Base-by-base conservation (phyloP, 2,888 invertebrate genomes). In the Chymomyza amoena region DNA sequence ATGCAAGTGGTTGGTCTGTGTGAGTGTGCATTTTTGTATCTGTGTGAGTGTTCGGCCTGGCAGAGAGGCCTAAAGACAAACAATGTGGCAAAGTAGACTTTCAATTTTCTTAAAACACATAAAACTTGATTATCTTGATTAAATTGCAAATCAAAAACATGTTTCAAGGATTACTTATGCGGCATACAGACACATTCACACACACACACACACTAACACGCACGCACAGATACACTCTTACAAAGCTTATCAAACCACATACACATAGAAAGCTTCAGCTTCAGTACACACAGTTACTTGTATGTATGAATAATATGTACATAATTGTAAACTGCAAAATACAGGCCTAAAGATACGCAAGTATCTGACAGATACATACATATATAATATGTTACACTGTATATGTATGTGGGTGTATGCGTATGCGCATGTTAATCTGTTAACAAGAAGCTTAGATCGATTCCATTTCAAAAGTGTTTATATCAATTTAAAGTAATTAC, bases 81-180 rank as follows among this genome's bases (percentile, higher is more conserved):
- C 87, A 88, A 77, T 76, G 73, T 73, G 81, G 88, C 83, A 74
- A 79, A 84, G 86, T 79, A 81, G 87, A 85, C 88, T 85, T 85
- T 85, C 84, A 88, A 88, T 85, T 85, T 85, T 88, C 87, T 79
- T 76, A 80, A 78, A 84, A 88, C 88, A 88, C 86, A 84, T 87
- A 85, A 87, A 88, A 85, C 85, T 88, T 85, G 88, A 85, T 85
- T 85, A 85, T 88, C 88, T 85, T 88, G 88, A 85, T 85, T 88
- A 88, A 88, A 85, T 85, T 85, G 85, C 85, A 85, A 88, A 85
- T 88, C 85, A 88, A 85, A 88, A 88, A 80, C 85, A 85, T 88
- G 85, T 80, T 85, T 88, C 85, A 88, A 87, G 88, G 88, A 85
- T 85, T 85, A 85, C 82, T 81, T 78, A 74, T 78, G 75, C 68